Conservation (phyloP, 2,797 vertebrate species). For the Avahi laniger region DNA sequence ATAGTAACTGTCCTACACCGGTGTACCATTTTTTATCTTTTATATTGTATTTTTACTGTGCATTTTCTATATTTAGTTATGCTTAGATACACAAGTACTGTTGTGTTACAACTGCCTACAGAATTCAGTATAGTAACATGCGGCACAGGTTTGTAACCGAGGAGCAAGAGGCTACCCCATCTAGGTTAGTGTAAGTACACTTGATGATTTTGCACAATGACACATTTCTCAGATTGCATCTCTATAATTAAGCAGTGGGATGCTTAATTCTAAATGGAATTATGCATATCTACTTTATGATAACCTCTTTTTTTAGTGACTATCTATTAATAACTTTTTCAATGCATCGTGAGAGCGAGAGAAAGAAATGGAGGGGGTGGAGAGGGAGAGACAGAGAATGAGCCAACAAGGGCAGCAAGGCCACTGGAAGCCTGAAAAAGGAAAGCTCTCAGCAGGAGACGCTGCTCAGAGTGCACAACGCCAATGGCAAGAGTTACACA, state of each 20-base stretch:
- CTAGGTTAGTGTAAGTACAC: neutral
- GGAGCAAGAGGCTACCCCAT: neutral
- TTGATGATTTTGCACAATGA: neutral
- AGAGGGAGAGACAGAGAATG: constrained; percentile 79
- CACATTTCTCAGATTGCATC: neutral
- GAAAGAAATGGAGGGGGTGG: neutral
- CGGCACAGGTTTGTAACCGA: neutral
- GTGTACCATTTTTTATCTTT: neutral
- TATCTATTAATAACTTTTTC: neutral
- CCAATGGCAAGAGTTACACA: constrained; percentile 85
- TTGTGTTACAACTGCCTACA: neutral
- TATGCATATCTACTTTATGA: neutral
- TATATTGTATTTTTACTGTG: neutral
- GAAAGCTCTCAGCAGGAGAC: constrained; percentile 92
- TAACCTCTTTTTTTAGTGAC: neutral
- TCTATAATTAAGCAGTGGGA: neutral
- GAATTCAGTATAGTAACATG: neutral
- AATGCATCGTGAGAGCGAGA: neutral
- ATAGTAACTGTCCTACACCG: neutral
- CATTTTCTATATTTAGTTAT: neutral
- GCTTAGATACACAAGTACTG: neutral
- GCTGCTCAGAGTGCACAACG: constrained; percentile 90
- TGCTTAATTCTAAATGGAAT: neutral
- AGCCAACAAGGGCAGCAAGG: constrained; percentile 90
- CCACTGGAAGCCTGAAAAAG: constrained; percentile 91